Evolutionary conservation across 2,888 invertebrate genomes (phyloP).

Genomic region (Lasiommata megera): DNA sequence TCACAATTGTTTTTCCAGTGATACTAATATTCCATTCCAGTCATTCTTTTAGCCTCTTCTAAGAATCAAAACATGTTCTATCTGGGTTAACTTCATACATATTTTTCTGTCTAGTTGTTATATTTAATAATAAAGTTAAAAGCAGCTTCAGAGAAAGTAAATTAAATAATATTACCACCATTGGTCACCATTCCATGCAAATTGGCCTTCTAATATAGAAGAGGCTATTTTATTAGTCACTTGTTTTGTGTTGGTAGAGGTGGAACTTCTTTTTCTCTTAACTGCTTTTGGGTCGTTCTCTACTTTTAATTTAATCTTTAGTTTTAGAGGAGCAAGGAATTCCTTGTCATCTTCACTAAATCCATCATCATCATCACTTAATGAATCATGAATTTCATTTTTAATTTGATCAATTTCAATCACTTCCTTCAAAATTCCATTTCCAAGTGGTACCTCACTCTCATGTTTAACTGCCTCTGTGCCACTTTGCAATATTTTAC

Average conservation of each 20-base stretch:
- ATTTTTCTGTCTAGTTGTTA: too few relatives aligned
- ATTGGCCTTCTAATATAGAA: conserved; percentile 67
- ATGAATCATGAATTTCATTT: conserved; percentile 37
- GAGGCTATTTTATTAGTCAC: conserved; percentile 56
- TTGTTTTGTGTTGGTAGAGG: conserved; percentile 30
- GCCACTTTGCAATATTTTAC: conserved; percentile 50
- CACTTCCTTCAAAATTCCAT: conserved; percentile 37
- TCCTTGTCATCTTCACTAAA: conserved; percentile 17
- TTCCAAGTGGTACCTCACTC: conserved; percentile 31
- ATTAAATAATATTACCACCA: conserved; percentile 63
- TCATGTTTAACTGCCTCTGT: conserved; percentile 52
- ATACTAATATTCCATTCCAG: too few relatives aligned
- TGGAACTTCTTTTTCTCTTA: conserved; percentile 30
- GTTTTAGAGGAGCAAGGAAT: conserved; percentile 16
- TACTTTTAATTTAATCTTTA: conserved; percentile 27
- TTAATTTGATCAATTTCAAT: conserved; percentile 44
- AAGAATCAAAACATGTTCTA: too few relatives aligned
- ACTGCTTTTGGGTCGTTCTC: conserved; percentile 23
- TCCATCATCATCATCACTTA: conserved; percentile 30
- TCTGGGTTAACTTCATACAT: too few relatives aligned
- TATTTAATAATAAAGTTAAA: too few relatives aligned
- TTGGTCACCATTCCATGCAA: conserved; percentile 62
- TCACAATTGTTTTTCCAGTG: too few relatives aligned
- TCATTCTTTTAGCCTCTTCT: too few relatives aligned
- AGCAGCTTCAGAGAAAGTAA: too few relatives aligned